Base-by-base conservation (phyloP, 2,797 vertebrate genomes). In the Ammospiza maritima region DNA sequence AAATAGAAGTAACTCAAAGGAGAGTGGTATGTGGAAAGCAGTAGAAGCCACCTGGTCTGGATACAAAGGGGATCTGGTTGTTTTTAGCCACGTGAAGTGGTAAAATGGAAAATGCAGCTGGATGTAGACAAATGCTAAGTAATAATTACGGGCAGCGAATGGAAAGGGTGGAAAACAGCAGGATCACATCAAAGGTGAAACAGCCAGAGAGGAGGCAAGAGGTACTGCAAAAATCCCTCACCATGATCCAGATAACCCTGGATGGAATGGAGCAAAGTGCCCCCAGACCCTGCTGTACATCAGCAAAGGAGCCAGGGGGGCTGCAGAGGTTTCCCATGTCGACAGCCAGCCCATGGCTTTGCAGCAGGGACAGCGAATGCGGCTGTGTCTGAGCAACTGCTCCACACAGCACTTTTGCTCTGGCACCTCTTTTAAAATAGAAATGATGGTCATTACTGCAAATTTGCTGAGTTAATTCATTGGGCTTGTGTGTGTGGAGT, bases 91-190 rank as follows among this genome's bases (percentile, higher is more conserved):
- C 51, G 19, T 60, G 61, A 60, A 64, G 40, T 54, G 48, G 66
- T 73, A 66, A 91, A 91, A 56, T 80, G 86, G 74, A 84, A 92
- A 90, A 80, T 23, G 53, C 76, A 88, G 57, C 69, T 85, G 88
- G 40, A 82, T 45, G 30, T 61, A 56, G 69, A 62, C 0, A 4
- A 90, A 74, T 14, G 16, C 25, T 56, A 80, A 88, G 34, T 36
- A 6, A 3, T 83, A 66, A 73, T 5, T 62, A 64, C 50, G 62
- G 48, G 48, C 51, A 54, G 48, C 0, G 0, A 47, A 56, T 2
- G 29, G 73, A 61, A 89, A 56, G 50, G 26, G 53, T 62, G 36
- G 16, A 13, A 44, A 40, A 62, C 6, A 62, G 40, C 1, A 0
- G 40, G 40, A 36, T 13, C 30, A 74, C 7, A 5, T 6, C 32